These are phyloP conservation scores for Poeciliopsis turneri DNA, from an alignment of 2,797 vertebrate genomes.

Conservation along the genomic window DNA sequence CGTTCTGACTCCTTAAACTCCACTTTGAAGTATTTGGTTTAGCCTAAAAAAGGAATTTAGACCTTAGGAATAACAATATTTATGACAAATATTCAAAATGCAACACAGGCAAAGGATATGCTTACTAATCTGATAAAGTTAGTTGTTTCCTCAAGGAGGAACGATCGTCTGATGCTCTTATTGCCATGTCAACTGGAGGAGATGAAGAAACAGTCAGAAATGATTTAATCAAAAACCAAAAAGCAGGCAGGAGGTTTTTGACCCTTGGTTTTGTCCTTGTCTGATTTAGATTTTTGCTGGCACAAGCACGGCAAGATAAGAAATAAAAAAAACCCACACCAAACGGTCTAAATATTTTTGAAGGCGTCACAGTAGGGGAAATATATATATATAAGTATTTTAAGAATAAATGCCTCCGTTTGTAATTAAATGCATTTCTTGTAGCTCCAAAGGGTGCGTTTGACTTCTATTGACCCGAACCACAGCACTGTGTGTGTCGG, in stretches of 20 bases:
- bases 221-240: conserved; percentile 8
- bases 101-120: neutral
- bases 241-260: neutral
- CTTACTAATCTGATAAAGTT: neutral
- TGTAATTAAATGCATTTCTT: conserved; percentile 11
- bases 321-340: neutral
- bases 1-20: neutral
- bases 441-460: conserved; percentile 17
- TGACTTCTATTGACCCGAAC: conserved; percentile 31
- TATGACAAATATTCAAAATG: neutral
- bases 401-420: neutral
- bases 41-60: neutral
- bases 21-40: neutral
- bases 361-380: neutral
- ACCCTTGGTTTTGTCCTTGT: neutral
- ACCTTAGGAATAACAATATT: neutral
- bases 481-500: neutral
- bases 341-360: neutral
- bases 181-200: conserved; percentile 1
- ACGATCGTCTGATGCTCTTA: neutral
- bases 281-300: neutral
- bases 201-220: conserved; percentile 13
- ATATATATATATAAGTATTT: neutral
- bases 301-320: neutral
- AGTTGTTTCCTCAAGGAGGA: too few relatives aligned